Percentiles rank a stretch among this genome's conserved stretches.
Evolutionary conservation across 1,140 invertebrate genomes (phyloP).

Genomic region (Oreohelix idahoensis): DNA sequence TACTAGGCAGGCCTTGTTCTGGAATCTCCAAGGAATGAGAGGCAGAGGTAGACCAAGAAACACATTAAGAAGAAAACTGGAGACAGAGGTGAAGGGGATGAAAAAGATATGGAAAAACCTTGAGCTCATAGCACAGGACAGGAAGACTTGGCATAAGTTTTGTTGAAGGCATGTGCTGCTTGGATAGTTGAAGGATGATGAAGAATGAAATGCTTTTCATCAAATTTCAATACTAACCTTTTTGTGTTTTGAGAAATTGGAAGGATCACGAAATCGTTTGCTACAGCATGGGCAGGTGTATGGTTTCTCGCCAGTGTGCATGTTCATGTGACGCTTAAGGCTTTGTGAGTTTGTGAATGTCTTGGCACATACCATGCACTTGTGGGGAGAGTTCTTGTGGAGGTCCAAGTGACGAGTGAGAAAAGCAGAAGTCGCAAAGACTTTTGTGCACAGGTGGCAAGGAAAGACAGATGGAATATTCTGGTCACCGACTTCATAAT

Average conservation of each 20-base stretch:
- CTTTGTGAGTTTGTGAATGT: slow-evolving; percentile 28
- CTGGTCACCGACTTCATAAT: slow-evolving; percentile 22
- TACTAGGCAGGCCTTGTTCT: too few species aligned
- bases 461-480: slow-evolving; percentile 31
- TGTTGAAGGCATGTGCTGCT: too few species aligned
- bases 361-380: slow-evolving; percentile 35
- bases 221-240: too few species aligned
- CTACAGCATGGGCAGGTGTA: slow-evolving; percentile 24
- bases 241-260: slow-evolving; percentile 35
- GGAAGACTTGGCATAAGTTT: too few species aligned
- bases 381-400: slow-evolving; percentile 27
- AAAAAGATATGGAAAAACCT: too few species aligned
- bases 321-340: slow-evolving; percentile 27
- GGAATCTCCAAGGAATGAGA: too few species aligned
- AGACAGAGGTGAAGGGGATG: too few species aligned
- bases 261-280: slow-evolving; percentile 30
- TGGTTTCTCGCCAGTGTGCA: slow-evolving; percentile 37
- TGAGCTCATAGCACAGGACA: too few species aligned
- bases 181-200: too few species aligned
- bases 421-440: slow-evolving; percentile 20
- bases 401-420: slow-evolving; percentile 17
- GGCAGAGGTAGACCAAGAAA: too few species aligned
- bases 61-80: too few species aligned
- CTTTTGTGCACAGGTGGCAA: slow-evolving; percentile 32
- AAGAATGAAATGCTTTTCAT: too few species aligned